Evolutionary conservation across 2,113 vertebrate genomes (phyloP).

Genomic region (Thymallus thymallus): DNA sequence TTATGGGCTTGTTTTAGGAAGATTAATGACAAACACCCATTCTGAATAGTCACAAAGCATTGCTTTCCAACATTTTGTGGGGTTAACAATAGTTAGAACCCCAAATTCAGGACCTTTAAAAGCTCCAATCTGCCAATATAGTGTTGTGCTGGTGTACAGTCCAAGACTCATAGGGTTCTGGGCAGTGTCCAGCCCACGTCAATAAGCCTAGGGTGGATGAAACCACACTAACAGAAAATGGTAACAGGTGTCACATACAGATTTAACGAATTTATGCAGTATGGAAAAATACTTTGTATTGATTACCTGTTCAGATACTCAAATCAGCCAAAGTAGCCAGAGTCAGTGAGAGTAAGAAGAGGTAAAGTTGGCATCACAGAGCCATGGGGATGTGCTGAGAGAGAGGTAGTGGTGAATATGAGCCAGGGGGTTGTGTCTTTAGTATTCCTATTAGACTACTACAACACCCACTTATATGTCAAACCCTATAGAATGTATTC

Average conservation of each 20-base stretch:
- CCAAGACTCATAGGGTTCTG: slow-evolving; percentile 4
- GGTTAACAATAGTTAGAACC: too few species aligned
- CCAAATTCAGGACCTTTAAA: too few species aligned
- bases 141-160: too few species aligned
- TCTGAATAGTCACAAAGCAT: not conserved
- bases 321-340: slow-evolving; percentile 58
- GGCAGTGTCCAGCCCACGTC: slow-evolving; percentile 32
- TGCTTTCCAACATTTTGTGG: not conserved
- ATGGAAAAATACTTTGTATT: slow-evolving; percentile 71
- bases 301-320: slow-evolving; percentile 67
- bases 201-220: slow-evolving; percentile 57
- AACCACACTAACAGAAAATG: slow-evolving; percentile 54
- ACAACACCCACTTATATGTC: not conserved
- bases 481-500: too few species aligned
- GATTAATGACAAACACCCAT: not conserved
- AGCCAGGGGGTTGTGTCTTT: slow-evolving; percentile 13
- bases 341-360: slow-evolving; percentile 55
- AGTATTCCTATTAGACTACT: slow-evolving; percentile 7
- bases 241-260: slow-evolving; percentile 69
- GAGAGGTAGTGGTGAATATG: not conserved
- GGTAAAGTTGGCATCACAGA: slow-evolving; percentile 5
- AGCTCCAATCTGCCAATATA: too few species aligned
- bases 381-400: slow-evolving; percentile 24
- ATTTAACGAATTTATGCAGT: slow-evolving; percentile 69
- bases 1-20: not conserved